Base-by-base conservation (phyloP, 1,140 invertebrate genomes). In the Palaemon carinicauda region DNA sequence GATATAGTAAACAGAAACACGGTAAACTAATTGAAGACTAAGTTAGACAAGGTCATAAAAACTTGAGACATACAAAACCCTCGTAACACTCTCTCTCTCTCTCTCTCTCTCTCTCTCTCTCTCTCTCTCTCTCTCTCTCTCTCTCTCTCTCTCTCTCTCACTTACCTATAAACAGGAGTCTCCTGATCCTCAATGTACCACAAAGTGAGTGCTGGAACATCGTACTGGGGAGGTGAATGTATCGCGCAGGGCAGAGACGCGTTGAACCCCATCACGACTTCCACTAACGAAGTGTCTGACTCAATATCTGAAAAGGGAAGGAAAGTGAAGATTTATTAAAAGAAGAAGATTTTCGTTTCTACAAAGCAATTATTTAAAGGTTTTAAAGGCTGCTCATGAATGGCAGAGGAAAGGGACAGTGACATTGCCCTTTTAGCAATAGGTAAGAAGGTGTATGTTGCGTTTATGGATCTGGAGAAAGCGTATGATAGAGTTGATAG, bases 181-280 rank as follows among this genome's bases (percentile, higher is more conserved):
- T 87, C 88, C 24, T 85, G 84, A 0, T 84, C 51, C 3, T 80
- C 88, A 50, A 89, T 89, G 51, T 89, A 89, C 88, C 88, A 87
- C 4, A 89, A 75, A 1, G 88, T 89, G 41, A 89, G 77, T n/a
- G 56, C 74, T 17, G 88, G 83, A 15, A 77, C 31, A 77, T 87
- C 84, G 41, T 41, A 41, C 19, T 73, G 80, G 4, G 83, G 84
- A 4, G 88, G 80, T 7, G 65, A 54, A 17, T 71, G 73, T 24
- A 87, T 87, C n/a, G 80, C 50, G 21, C 88, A 89, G 12, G 88
- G 88, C 17, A 89, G 88, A 1, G 84, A 87, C 1, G 84, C 88
- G 75, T 89, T 89, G 73, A 83, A 87, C 3, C 88, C 88, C 77
- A 54, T 53, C 24, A 89, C 88, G 27, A 87, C 83, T 29, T 87